These are phyloP conservation scores for Hecatera dysodea DNA, from an alignment of 2,888 invertebrate species.

Conservation along the genomic window DNA sequence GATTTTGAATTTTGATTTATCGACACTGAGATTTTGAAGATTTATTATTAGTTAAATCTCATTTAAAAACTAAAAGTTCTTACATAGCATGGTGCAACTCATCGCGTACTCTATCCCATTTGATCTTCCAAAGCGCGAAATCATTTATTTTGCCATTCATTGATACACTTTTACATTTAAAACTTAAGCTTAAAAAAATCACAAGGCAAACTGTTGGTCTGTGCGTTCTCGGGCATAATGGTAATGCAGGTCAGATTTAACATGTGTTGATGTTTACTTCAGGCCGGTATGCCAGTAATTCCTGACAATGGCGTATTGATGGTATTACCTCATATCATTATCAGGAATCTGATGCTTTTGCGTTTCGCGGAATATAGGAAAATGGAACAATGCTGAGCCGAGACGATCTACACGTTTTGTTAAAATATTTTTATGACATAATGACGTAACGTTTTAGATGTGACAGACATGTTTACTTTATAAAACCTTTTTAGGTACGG, in stretches of 20 bases:
- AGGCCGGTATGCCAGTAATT: conserved; percentile 64
- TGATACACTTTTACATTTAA: conserved; percentile 50
- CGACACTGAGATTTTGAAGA: not conserved
- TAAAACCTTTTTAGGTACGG: conserved; percentile 1
- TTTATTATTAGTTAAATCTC: not conserved
- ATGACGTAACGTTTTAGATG: conserved; percentile 44
- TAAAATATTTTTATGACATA: conserved; percentile 40
- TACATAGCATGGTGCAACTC: conserved; percentile 79
- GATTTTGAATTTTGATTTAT: not conserved
- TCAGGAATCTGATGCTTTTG: conserved; percentile 63
- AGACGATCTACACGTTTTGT: conserved; percentile 38
- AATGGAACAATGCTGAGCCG: conserved; percentile 52
- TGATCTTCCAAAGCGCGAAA: conserved; percentile 81
- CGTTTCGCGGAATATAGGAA: conserved; percentile 61
- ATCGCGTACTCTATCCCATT: conserved; percentile 82
- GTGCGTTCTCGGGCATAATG: conserved; percentile 46
- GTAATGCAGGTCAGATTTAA: conserved; percentile 31
- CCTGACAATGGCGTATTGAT: conserved; percentile 71
- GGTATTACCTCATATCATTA: conserved; percentile 78
- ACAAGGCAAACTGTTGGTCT: conserved; percentile 22
- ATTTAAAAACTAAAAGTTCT: conserved; percentile 59
- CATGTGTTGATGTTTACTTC: conserved; percentile 66
- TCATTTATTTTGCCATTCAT: conserved; percentile 73
- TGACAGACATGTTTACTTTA: conserved; percentile 8
- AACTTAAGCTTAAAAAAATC: conserved; percentile 9